Evolutionary conservation across 2,797 vertebrate genomes (phyloP), one percentile per base, ranked within the genome.

Genomic region (Brachyalestes nurse): DNA sequence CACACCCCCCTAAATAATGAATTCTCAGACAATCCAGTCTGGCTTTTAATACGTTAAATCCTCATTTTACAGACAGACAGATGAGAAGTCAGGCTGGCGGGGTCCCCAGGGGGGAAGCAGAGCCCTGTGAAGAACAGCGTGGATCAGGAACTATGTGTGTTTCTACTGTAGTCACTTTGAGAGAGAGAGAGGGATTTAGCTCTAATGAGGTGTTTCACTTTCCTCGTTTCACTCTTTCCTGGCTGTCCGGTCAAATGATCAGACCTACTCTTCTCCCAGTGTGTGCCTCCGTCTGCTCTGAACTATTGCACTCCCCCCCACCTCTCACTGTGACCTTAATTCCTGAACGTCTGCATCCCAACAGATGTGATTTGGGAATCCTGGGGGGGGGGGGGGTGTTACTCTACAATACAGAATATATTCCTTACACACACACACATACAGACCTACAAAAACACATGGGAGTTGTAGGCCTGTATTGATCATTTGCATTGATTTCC

Each of bases 401-500:
- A 82, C 57, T 21, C 58, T 23, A 72, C 42, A 82, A 1, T 23
- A 72, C 42, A 82, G 7, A 58, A 57, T 57, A 4, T 60, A 34
- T 38, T 71, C 16, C 25, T 13, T n/a, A 72, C 47, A 28, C 25
- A 58, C 70, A 66, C 61, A 53, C 75, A 28, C 61, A 62, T 17
- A 42, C n/a, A 70, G 67, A 69, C 53, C 69, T 58, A 53, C 8
- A 76, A 14, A 49, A 45, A 17, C 1, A 45, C 61, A 88, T 89
- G 90, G 90, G 76, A 74, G 83, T 86, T 92, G 92, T 88, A 92
- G 86, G 88, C 60, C 23, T 75, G 84, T 81, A 94, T 93, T 87
- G 90, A 92, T 94, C 88, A 87, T 78, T 13, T 71, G 40, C 88
- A 95, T 94, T 88, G 92, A 94, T 94, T 94, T 94, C 91, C 88